These are phyloP conservation scores for Oreohelix idahoensis DNA, from an alignment of 1,140 invertebrate species.

Conservation along the genomic window DNA sequence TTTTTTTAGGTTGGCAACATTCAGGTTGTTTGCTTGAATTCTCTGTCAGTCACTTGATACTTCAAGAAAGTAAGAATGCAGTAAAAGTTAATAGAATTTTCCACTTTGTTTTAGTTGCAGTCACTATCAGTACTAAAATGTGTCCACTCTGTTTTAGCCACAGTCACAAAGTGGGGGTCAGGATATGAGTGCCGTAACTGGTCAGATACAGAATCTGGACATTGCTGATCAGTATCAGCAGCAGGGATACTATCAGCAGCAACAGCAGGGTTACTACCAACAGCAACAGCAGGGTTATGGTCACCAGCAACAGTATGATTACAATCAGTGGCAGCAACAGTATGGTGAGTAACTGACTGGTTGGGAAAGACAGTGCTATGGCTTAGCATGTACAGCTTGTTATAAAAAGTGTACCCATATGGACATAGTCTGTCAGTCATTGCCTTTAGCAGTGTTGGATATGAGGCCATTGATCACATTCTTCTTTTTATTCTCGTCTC, in stretches of 20 bases:
- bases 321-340: conserved; percentile 37
- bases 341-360: not conserved
- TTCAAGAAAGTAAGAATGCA: too few relatives aligned
- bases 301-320: conserved; percentile 44
- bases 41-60: too few relatives aligned
- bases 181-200: conserved; percentile 7
- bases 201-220: conserved; percentile 13
- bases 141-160: too few relatives aligned
- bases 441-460: too few relatives aligned
- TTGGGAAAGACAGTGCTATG: not conserved
- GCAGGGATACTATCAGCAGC: conserved; percentile 37
- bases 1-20: too few relatives aligned
- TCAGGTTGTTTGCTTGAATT: too few relatives aligned
- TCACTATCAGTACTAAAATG: not conserved
- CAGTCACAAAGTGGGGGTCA: too few relatives aligned
- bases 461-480: too few relatives aligned
- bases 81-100: not conserved
- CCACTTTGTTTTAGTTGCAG: not conserved
- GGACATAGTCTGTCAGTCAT: too few relatives aligned
- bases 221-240: conserved; percentile 10
- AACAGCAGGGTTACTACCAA: conserved; percentile 35
- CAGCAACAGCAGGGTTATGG: conserved; percentile 27
- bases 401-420: too few relatives aligned
- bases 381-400: too few relatives aligned
- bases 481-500: too few relatives aligned